Evolutionary conservation across 35 echinoderm and acorn worm genomes (phyloP), one percentile per base, ranked within the genome.

Genomic region (Ophioderma brevispina): DNA sequence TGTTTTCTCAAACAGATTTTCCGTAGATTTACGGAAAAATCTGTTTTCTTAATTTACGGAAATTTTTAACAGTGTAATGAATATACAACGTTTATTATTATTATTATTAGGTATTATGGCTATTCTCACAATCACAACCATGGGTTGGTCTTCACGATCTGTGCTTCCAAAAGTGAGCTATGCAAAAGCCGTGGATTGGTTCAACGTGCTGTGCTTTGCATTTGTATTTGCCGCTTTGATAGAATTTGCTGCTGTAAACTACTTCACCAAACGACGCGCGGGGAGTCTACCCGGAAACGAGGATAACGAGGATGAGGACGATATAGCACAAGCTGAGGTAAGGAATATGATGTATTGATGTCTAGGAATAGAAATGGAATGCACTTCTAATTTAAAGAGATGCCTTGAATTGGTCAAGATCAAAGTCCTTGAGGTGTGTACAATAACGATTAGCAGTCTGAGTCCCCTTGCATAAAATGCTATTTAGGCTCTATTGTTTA

Each of bases 81-180:
- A 38, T 36, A 38, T 36, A 37, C 34, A 28, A 6, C 35, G 14
- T 75, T 56, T 17, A 37, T n/a, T 75, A 13, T 90, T 83, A n/a
- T 28, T 0, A 70, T 75, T 17, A 31, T 4, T 31, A 98, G 96
- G 93, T 32, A 94, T 94, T 28, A 95, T 98, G 93, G 95, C 96
- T 0, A 94, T 94, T 3, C 63, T 95, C 14, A 95, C 93, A 41
- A 98, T 98, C 39, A 98, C 96, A 33, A 98, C 93, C 31, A 70
- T 95, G 30, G 93, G 96, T 1, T 95, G 90, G 90, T 92, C 85
- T 49, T 91, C 93, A 0, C 76, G 90, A 15, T 86, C 93, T 15
- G 87, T 92, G 33, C 87, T 98, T n/a, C 96, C 96, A 0, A 95
- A 98, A 86, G 96, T 98, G 0, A 86, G 90, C 78, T 98, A 98